These are phyloP conservation scores for Cyprinodon diabolis DNA, from an alignment of 2,797 vertebrate species.

Conservation along the genomic window DNA sequence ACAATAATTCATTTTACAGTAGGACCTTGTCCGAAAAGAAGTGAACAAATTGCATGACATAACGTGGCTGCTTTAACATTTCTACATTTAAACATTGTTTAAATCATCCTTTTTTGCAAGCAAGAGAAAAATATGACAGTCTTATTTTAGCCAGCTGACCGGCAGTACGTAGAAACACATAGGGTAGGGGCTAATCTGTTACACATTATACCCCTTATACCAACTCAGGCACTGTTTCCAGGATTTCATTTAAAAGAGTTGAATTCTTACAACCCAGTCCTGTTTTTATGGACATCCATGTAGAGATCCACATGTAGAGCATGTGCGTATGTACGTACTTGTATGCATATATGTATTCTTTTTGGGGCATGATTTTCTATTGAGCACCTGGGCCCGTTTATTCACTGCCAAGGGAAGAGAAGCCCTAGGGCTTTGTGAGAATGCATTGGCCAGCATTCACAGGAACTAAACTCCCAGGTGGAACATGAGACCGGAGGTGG, in stretches of 20 bases:
- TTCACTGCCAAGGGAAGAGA: conserved; percentile 33
- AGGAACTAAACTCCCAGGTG: conserved; percentile 43
- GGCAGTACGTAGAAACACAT: neutral
- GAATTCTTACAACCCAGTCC: too few species aligned
- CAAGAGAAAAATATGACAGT: neutral
- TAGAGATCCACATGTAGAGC: too few species aligned
- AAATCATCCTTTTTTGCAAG: neutral
- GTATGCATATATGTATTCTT: conserved; percentile 2
- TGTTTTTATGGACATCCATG: neutral
- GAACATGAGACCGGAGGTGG: conserved; percentile 9
- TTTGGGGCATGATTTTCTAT: conserved; percentile 7
- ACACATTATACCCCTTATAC: neutral
- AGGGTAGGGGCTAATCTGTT: neutral
- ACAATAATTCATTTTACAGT: neutral
- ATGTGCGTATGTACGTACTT: neutral
- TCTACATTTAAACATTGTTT: neutral
- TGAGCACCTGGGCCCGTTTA: conserved; percentile 26
- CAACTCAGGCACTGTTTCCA: neutral
- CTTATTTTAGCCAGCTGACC: neutral
- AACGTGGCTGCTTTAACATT: neutral
- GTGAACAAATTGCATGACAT: neutral
- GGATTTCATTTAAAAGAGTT: neutral
- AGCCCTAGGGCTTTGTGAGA: conserved; percentile 42
- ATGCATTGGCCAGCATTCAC: conserved; percentile 35
- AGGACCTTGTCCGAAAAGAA: neutral